Evolutionary conservation across 2,113 vertebrate genomes (phyloP).

Genomic region (Raphicerus campestris): DNA sequence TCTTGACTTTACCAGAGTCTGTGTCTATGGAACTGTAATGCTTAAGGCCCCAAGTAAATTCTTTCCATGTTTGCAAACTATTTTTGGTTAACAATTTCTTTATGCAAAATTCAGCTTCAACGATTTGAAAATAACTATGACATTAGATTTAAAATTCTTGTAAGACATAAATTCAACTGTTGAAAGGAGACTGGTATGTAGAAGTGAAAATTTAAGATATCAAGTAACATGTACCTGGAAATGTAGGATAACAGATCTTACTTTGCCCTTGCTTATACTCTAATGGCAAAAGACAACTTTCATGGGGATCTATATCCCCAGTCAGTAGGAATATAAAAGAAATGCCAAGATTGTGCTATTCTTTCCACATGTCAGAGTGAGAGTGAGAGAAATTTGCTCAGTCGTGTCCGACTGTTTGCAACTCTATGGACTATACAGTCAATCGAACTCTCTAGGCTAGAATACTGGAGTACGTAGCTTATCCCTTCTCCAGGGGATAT

Average conservation of each 20-base stretch:
- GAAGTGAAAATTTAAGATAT: background rate
- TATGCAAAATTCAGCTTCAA: background rate
- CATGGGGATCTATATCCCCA: background rate
- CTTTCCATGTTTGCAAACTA: background rate
- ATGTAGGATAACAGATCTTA: background rate
- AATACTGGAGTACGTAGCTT: background rate
- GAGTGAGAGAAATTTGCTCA: background rate
- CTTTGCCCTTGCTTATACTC: background rate
- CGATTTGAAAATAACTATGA: background rate
- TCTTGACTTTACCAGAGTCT: background rate
- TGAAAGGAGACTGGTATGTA: background rate
- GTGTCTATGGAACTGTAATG: background rate
- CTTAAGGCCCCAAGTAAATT: background rate
- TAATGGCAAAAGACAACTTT: background rate
- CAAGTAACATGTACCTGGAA: background rate
- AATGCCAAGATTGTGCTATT: background rate
- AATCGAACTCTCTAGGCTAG: background rate
- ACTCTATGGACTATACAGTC: background rate
- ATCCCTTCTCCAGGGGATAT: background rate
- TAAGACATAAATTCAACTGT: background rate
- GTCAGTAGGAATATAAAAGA: background rate
- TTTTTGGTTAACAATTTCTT: background rate
- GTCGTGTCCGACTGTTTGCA: rapidly evolving
- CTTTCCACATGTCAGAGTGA: background rate
- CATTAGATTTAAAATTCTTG: background rate